These are phyloP conservation scores for Drosophila quadrilineata DNA, from an alignment of 1,140 invertebrate genomes.

Conservation along the genomic window DNA sequence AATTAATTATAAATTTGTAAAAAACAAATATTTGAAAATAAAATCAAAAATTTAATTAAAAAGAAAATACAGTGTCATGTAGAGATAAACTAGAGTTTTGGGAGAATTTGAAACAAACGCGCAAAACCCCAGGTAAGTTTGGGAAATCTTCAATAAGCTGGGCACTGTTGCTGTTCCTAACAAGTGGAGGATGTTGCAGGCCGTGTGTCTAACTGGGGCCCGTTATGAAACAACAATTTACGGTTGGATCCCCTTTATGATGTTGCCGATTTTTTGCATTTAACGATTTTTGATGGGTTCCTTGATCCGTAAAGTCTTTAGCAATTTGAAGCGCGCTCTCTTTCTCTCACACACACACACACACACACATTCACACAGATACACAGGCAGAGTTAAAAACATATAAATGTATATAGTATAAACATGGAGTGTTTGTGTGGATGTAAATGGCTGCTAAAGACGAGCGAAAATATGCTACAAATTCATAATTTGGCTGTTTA, in stretches of 20 bases:
- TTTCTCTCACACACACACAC: background rate
- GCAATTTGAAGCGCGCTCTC: conserved; percentile 41
- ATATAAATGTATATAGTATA: too few relatives aligned
- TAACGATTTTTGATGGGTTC: conserved; percentile 78
- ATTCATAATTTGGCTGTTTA: conserved; percentile 75
- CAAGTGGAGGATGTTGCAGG: conserved; percentile 6
- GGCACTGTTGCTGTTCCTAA: conserved; percentile 13
- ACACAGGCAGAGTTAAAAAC: too few relatives aligned
- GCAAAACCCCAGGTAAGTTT: conserved; percentile 54
- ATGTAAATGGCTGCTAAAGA: background rate
- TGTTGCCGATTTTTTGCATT: conserved; percentile 57
- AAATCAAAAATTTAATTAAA: conserved; percentile 8
- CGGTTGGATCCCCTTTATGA: conserved; percentile 26
- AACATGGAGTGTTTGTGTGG: background rate
- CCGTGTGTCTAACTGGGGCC: too few relatives aligned
- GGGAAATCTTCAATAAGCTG: background rate
- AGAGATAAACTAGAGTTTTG: conserved; percentile 22
- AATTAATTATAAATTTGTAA: too few relatives aligned
- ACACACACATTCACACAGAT: too few relatives aligned
- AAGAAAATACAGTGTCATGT: conserved; percentile 46
- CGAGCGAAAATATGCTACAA: conserved; percentile 57
- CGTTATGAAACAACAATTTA: conserved; percentile 13
- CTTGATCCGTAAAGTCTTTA: conserved; percentile 73
- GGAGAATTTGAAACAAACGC: conserved; percentile 23
- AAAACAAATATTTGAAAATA: conserved; percentile 9